Percentiles rank a stretch among this genome's conserved stretches.
Evolutionary conservation across 2,888 invertebrate species (phyloP).

Genomic region (Neoitamus cyanurus): DNA sequence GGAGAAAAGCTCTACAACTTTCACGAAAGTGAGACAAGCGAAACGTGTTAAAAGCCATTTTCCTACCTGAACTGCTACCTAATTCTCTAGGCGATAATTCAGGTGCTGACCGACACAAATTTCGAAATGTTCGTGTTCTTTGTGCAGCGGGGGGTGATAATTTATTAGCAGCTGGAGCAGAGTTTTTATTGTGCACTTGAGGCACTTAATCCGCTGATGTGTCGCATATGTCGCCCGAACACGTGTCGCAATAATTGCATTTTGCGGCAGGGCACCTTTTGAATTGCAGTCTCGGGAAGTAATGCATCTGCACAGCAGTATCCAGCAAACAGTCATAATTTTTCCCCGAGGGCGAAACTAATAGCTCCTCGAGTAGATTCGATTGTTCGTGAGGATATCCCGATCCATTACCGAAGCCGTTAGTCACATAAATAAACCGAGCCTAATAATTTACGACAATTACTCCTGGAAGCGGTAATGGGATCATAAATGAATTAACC

Average conservation of each 20-base stretch:
- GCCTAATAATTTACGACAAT: background rate
- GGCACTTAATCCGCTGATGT: background rate
- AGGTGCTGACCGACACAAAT: background rate
- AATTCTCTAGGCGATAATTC: background rate
- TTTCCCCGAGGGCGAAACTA: background rate
- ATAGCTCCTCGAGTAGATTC: background rate
- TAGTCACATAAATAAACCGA: background rate
- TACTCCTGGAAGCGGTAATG: background rate
- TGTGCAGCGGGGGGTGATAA: background rate
- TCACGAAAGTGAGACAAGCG: background rate
- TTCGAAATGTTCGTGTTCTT: background rate
- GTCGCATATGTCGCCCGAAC: background rate
- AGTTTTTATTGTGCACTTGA: background rate
- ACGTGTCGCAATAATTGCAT: background rate
- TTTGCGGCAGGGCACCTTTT: background rate
- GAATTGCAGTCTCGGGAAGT: background rate
- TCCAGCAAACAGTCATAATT: background rate
- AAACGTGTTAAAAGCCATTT: background rate
- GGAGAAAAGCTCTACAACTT: background rate
- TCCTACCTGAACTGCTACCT: background rate
- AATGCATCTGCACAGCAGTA: background rate
- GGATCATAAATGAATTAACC: conserved; percentile 8
- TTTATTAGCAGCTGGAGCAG: background rate
- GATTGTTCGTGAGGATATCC: background rate
- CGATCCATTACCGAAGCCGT: background rate